These are phyloP conservation scores for Drosophila siamana DNA, from an alignment of 2,888 invertebrate species.

Conservation along the genomic window DNA sequence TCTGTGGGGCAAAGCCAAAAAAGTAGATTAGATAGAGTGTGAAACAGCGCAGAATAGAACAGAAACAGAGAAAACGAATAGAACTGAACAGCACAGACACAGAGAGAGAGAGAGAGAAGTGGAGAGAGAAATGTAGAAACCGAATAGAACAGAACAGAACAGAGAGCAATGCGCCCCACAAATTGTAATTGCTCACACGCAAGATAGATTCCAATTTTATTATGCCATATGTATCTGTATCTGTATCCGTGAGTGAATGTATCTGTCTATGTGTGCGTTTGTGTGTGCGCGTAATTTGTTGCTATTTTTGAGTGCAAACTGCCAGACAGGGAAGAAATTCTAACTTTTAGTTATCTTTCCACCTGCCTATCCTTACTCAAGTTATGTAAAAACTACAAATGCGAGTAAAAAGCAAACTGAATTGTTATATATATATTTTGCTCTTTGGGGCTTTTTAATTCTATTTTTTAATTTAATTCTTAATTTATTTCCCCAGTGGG, in stretches of 20 bases:
- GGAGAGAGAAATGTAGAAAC: not conserved
- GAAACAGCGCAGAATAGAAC: slow-evolving; percentile 18
- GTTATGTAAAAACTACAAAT: slow-evolving; percentile 40
- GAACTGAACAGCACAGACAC: not conserved
- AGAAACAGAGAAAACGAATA: slow-evolving; percentile 2
- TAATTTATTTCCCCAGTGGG: no score
- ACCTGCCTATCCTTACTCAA: slow-evolving; percentile 16
- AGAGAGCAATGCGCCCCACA: slow-evolving; percentile 31
- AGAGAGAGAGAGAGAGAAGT: not conserved
- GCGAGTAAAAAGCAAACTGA: not conserved
- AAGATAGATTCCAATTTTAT: slow-evolving; percentile 45
- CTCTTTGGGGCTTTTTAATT: no score
- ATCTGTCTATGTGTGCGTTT: not conserved
- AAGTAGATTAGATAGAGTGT: slow-evolving; percentile 67
- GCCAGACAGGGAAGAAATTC: slow-evolving; percentile 22
- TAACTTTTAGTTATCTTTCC: slow-evolving; percentile 30
- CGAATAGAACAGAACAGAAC: slow-evolving; percentile 9
- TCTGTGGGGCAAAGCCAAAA: slow-evolving; percentile 58
- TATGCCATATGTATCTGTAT: slow-evolving; percentile 13
- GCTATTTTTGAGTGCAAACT: slow-evolving; percentile 19
- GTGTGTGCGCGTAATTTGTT: slow-evolving; percentile 7
- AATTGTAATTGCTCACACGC: slow-evolving; percentile 43
- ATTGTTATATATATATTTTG: not conserved
- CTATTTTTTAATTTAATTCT: no score
- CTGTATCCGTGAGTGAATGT: not conserved